These are phyloP conservation scores for Atrina japonica DNA, from an alignment of 2,888 invertebrate genomes.

Conservation along the genomic window DNA sequence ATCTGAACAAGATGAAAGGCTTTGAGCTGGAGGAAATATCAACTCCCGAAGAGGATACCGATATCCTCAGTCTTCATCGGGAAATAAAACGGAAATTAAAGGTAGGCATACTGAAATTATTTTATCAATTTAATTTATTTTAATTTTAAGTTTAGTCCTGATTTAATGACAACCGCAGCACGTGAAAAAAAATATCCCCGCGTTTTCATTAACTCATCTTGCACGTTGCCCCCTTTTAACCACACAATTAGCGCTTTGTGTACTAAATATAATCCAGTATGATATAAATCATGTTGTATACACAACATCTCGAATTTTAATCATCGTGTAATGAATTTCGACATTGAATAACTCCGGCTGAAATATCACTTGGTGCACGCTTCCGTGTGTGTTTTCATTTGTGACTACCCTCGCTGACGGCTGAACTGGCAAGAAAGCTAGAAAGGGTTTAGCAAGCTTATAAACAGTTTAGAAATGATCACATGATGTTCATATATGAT, in stretches of 20 bases:
- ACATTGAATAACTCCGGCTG: no score
- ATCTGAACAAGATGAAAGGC: not conserved
- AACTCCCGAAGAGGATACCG: not conserved
- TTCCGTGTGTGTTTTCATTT: not conserved
- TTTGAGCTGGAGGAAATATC: not conserved
- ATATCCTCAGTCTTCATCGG: not conserved
- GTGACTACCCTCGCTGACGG: not conserved
- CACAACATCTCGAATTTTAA: no score
- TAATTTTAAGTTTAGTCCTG: no score
- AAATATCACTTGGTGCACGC: no score
- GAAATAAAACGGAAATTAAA: conserved; percentile 1
- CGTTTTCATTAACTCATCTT: no score
- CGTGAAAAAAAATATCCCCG: no score
- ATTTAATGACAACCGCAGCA: no score
- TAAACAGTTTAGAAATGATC: not conserved
- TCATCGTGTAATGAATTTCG: no score
- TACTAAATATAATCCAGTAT: no score
- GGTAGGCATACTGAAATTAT: not conserved
- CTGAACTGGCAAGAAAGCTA: conserved; percentile 1
- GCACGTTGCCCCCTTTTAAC: no score
- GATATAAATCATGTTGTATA: no score
- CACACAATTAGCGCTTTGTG: no score
- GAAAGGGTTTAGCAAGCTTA: not conserved
- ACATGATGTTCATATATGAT: not conserved
- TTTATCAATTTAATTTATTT: not conserved